Evolutionary conservation across 1,140 invertebrate species (phyloP), one percentile per base, ranked within the genome.

Genomic region (Ladona fulva): DNA sequence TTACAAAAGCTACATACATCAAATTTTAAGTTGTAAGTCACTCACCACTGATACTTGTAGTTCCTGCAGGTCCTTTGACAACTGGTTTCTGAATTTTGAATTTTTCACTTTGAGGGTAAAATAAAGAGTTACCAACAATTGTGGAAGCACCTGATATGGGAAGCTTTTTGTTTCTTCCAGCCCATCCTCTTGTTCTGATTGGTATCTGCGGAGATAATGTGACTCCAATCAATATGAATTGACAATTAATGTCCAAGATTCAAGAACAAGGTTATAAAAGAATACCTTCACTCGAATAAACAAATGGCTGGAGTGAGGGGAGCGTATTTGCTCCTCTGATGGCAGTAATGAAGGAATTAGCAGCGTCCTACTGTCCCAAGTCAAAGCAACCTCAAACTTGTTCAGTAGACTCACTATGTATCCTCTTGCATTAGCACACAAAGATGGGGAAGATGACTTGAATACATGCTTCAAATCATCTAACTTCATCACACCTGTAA

Each of bases 311-410:
- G 85, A 84, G 52, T 86, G 83, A 52, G 86, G 87, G 85, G 87
- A 78, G 83, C 84, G 82, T 78, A 90, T 85, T 42, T 91, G 89
- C 78, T 94, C 90, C 84, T 96, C 95, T 0, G 92, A 90, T 0
- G 97, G 97, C 80, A 99, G 85, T 25, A 99, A 86, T 0, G 95
- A 96, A 0, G 97, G 97, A 81, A 99, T 95, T 0, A 99, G 85
- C 19, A 99, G 84, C 19, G 95, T 94, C 7, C 96, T 85, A 25
- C 92, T 93, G 83, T 99, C 97, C 95, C 96, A 99, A n/a, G 96
- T 96, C 16, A 99, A 85, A 0, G 97, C 98, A 29, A 99, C 92
- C 86, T 99, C 97, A 86, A 99, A 99, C 86, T 99, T 99, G 84
- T 96, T 97, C 44, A 99, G 85, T 12, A 98, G 85, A 82, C 91